phyloP scores from a whole-genome alignment of 2,888 invertebrate genomes.

The Erebia ligea region DNA sequence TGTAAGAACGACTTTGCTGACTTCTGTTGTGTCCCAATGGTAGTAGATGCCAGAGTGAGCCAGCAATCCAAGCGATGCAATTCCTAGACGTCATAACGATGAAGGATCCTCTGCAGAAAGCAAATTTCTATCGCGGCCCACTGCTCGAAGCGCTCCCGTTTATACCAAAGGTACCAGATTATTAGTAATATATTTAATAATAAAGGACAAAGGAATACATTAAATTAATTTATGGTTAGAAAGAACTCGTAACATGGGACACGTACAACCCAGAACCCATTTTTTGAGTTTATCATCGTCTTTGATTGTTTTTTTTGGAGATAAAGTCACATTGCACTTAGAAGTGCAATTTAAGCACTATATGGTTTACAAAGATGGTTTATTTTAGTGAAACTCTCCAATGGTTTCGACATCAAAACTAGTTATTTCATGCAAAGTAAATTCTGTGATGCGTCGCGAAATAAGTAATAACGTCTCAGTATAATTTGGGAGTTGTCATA shows the following conservation, averaged over 20 bases:
- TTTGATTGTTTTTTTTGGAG: too few relatives aligned
- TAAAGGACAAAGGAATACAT: not conserved
- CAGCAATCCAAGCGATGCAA: conserved; percentile 95
- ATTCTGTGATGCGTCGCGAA: not conserved
- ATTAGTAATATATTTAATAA: not conserved
- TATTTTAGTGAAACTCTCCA: too few relatives aligned
- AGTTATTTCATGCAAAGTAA: not conserved
- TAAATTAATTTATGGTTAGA: not conserved
- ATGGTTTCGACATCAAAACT: not conserved
- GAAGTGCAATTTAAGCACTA: too few relatives aligned
- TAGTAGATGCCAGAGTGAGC: conserved; percentile 86
- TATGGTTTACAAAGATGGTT: too few relatives aligned
- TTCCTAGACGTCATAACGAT: conserved; percentile 95
- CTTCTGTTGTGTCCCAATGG: conserved; percentile 20
- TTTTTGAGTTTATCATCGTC: too few relatives aligned
- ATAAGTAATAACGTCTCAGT: not conserved
- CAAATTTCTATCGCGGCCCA: conserved; percentile 94
- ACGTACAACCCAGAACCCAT: too few relatives aligned
- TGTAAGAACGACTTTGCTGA: conserved; percentile 7
- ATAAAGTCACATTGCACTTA: too few relatives aligned
- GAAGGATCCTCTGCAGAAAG: conserved; percentile 94
- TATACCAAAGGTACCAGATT: conserved; percentile 84
- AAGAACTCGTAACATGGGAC: too few relatives aligned
- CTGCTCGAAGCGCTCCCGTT: conserved; percentile 93
- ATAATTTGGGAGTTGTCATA: not conserved